Conservation (phyloP, 2,888 invertebrate species). For the Aricia artaxerxes region DNA sequence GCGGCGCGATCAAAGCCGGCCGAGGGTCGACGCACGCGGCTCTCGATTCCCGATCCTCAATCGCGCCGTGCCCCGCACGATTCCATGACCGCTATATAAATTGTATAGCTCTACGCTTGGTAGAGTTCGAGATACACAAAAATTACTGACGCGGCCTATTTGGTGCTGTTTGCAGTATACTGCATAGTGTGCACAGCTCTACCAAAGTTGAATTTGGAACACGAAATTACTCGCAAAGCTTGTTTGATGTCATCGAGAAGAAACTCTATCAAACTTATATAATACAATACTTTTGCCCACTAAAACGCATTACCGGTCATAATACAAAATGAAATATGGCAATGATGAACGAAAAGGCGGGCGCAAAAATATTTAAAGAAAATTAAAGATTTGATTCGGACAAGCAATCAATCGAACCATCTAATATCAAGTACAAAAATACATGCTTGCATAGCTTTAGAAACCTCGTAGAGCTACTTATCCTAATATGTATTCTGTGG, state of each 20-base stretch:
- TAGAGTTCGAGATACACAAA: background rate
- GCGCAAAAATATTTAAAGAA: too few relatives aligned
- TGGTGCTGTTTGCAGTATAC: background rate
- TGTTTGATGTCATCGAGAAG: background rate
- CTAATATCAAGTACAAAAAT: too few relatives aligned
- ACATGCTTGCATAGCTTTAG: too few relatives aligned
- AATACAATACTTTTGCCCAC: background rate
- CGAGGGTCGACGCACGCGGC: constrained; percentile 76
- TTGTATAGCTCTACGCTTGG: background rate
- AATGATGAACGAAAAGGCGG: too few relatives aligned
- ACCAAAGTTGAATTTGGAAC: background rate
- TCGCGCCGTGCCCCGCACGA: constrained; percentile 50
- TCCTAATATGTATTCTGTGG: too few relatives aligned
- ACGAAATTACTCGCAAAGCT: background rate
- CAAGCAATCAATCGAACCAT: too few relatives aligned
- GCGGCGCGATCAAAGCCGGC: constrained; percentile 70
- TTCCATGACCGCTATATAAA: constrained; percentile 37
- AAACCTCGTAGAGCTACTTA: too few relatives aligned
- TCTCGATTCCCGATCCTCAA: constrained; percentile 53
- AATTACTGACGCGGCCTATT: background rate
- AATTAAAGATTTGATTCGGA: too few relatives aligned
- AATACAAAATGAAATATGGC: too few relatives aligned
- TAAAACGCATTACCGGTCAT: too few relatives aligned
- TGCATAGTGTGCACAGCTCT: background rate
- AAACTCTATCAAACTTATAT: background rate